phyloP scores from a whole-genome alignment of 2,888 invertebrate genomes.

The Dichetophora obliterata region DNA sequence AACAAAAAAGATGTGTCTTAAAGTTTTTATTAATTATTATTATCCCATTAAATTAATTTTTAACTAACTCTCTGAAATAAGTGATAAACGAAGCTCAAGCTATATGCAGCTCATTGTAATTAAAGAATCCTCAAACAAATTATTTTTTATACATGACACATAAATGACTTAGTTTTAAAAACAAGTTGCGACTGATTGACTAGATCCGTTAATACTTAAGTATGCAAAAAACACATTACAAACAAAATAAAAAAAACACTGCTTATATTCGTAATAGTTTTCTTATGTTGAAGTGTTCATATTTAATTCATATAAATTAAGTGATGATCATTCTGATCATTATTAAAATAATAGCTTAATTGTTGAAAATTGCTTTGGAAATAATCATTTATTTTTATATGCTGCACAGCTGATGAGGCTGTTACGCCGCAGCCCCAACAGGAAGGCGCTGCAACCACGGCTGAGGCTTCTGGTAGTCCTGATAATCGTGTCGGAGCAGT shows the following conservation, averaged over 20 bases:
- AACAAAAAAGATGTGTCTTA: background rate
- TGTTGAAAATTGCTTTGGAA: background rate
- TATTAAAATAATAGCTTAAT: background rate
- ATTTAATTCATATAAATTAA: too few species aligned
- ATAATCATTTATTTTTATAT: background rate
- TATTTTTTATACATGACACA: slow-evolving; percentile 10
- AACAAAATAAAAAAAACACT: background rate
- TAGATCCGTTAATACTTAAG: background rate
- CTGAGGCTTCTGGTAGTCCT: background rate
- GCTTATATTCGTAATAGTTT: background rate
- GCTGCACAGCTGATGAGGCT: background rate
- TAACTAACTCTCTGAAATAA: background rate
- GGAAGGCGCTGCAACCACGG: background rate
- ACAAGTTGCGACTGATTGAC: slow-evolving; percentile 1
- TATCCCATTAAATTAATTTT: background rate
- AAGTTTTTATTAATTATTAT: background rate
- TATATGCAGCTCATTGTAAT: too few species aligned
- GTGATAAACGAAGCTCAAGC: slow-evolving; percentile 15
- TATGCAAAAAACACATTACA: background rate
- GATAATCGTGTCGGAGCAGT: slow-evolving; percentile 18
- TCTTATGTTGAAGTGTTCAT: too few species aligned
- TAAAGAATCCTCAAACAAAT: background rate
- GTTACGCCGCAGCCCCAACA: slow-evolving; percentile 23
- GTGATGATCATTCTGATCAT: too few species aligned
- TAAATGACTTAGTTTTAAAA: slow-evolving; percentile 1